A percentile compares a stretch with the other conserved stretches of the same genome.
Evolutionary conservation across 2,888 invertebrate genomes (phyloP).

Genomic region (Seladonia tumulorum): DNA sequence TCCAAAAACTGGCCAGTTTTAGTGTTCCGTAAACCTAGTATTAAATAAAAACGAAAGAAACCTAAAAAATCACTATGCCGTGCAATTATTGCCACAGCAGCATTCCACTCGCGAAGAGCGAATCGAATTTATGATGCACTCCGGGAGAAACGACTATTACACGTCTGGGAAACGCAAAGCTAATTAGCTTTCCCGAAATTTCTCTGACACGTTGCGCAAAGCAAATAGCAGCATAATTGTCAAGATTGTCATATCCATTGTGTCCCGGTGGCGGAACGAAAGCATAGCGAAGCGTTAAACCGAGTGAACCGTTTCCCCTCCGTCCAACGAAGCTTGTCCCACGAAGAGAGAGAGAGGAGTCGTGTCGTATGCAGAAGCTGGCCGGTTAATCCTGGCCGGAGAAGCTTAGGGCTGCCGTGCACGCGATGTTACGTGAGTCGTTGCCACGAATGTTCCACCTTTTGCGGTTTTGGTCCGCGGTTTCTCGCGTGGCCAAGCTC

Average conservation of each 20-base stretch:
- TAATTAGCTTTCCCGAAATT: not conserved
- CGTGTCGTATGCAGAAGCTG: slow-evolving; percentile 49
- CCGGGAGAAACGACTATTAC: no score
- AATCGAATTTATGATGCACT: not conserved
- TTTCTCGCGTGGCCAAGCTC: slow-evolving; percentile 58
- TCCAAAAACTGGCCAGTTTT: no score
- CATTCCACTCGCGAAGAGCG: not conserved
- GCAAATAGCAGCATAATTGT: not conserved
- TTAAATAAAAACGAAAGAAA: not conserved
- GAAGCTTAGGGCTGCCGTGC: slow-evolving; percentile 56
- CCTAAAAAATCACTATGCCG: not conserved
- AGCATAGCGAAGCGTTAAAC: slow-evolving; percentile 43
- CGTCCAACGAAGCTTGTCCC: slow-evolving; percentile 10
- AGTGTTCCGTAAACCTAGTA: no score
- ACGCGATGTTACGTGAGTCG: slow-evolving; percentile 71
- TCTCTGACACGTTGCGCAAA: not conserved
- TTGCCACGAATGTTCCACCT: slow-evolving; percentile 59
- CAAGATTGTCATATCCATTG: not conserved
- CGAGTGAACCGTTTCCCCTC: slow-evolving; percentile 43
- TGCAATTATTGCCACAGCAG: not conserved
- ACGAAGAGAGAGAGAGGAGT: slow-evolving; percentile 25
- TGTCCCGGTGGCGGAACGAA: not conserved
- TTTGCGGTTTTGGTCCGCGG: slow-evolving; percentile 65
- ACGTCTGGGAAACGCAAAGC: not conserved
- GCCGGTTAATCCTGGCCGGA: slow-evolving; percentile 27